Evolutionary conservation across 2,888 invertebrate species (phyloP), one percentile per base, ranked within the genome.

Genomic region (Oscheius myriophilus): DNA sequence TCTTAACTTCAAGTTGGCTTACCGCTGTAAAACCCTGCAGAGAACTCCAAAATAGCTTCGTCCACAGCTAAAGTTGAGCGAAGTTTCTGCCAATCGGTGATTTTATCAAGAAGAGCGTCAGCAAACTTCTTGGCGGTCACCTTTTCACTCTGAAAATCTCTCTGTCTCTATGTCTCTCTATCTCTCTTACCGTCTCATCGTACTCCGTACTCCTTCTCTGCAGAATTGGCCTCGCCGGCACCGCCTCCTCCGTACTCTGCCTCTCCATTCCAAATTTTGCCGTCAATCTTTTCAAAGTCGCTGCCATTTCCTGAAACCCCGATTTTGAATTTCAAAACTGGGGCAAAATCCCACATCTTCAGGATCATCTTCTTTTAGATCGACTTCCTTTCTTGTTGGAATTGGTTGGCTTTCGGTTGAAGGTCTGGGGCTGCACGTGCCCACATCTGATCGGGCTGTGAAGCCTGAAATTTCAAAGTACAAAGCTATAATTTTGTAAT

Each of bases 21-120:
- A 79, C 80, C 78, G n/a, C 70, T 67, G 59, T 79, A 76, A 58
- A 79, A 80, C 16, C 67, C 42, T 0, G 81, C 68, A 11, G 82
- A 66, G 61, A 83, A 83, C 18, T 71, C 64, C 4, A 81, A 66
- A 53, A 83, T 79, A 7, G 72, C 73, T 21, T 75, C 72, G 65
- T 83, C 82, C 39, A 82, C 67, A 9, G 65, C 61, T 3, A 75
- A 14, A 6, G 74, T 74, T 21, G 59, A 70, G 41, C 73, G 71
- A 9, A 73, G 58, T n/a, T 52, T 41, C 42, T 70, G 63, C 64
- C 78, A 73, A 0, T 65, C 55, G 9, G 66, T 67, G 23, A 80
- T 51, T 51, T 53, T 67, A 39, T 78, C 76, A 1, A 52, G 52
- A 11, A 80, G 69, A 11, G 64, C 53, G 11, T 75, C 62, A 0